Evolutionary conservation across 2,797 vertebrate genomes (phyloP).

Genomic region (Molothrus aeneus): DNA sequence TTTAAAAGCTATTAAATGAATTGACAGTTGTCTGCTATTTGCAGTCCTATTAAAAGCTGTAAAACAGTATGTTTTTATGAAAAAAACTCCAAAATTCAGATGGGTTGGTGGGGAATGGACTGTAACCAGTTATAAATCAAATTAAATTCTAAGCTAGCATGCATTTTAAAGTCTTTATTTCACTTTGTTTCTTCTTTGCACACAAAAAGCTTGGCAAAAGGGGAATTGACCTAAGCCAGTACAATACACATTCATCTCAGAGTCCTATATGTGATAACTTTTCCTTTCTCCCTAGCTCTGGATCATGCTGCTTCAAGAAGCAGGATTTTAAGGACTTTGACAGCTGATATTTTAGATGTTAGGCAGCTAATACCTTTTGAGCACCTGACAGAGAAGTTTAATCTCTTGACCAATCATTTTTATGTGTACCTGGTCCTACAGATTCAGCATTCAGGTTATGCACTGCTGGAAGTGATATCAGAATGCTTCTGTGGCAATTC

Average conservation of each 20-base stretch:
- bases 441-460: constrained; percentile 2
- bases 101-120: background rate
- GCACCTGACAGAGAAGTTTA: constrained; percentile 54
- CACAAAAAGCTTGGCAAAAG: constrained; percentile 20
- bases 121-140: background rate
- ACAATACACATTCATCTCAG: constrained; percentile 22
- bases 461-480: background rate
- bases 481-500: background rate
- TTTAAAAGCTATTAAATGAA: background rate
- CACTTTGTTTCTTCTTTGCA: constrained; percentile 22
- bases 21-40: background rate
- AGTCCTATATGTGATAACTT: background rate
- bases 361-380: constrained; percentile 44
- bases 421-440: constrained; percentile 22
- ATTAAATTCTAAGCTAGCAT: background rate
- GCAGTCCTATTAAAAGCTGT: background rate
- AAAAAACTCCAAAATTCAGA: background rate
- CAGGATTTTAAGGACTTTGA: constrained; percentile 56
- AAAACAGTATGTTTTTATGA: background rate
- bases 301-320: constrained; percentile 31
- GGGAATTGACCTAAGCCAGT: background rate
- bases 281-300: constrained; percentile 29
- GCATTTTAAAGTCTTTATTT: background rate
- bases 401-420: constrained; percentile 51
- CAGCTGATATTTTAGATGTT: constrained; percentile 55